phyloP scores from a whole-genome alignment of 2,888 invertebrate genomes.

The Imbricaverruca yamaguchii region DNA sequence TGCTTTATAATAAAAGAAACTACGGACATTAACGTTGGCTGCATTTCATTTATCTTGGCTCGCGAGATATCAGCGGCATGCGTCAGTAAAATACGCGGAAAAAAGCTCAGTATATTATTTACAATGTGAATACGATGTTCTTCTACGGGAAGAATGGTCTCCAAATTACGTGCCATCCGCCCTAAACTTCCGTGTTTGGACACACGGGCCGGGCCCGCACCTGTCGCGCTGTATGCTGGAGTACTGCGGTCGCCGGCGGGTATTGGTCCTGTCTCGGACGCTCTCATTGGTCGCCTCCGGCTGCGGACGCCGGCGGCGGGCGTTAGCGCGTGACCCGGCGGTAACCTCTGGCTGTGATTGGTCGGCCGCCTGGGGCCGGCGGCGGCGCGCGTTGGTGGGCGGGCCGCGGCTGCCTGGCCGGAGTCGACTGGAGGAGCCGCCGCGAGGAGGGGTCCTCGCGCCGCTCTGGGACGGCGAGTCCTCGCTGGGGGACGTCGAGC shows the following conservation, averaged over 20 bases:
- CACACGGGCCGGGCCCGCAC: not conserved
- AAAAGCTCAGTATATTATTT: too few relatives aligned
- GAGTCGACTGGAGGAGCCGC: not conserved
- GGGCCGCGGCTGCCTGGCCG: not conserved
- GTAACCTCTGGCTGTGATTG: not conserved
- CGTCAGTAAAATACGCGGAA: too few relatives aligned
- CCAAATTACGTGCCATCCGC: too few relatives aligned
- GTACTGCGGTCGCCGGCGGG: conserved; percentile 13
- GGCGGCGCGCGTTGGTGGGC: not conserved
- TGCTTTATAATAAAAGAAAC: too few relatives aligned
- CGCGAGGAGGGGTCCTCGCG: not conserved
- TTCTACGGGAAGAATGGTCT: too few relatives aligned
- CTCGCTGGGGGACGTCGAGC: not conserved
- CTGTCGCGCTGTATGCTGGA: conserved; percentile 5
- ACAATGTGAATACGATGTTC: too few relatives aligned
- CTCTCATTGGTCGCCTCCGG: not conserved
- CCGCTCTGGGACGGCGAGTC: not conserved
- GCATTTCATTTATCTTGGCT: too few relatives aligned
- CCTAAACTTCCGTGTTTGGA: too few relatives aligned
- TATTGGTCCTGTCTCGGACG: not conserved
- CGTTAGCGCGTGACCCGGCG: not conserved
- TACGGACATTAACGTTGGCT: too few relatives aligned
- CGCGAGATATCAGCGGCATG: too few relatives aligned
- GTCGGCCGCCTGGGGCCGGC: not conserved
- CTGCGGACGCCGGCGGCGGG: not conserved